Evolutionary conservation across 2,113 vertebrate species (phyloP), one percentile per base, ranked within the genome.

Genomic region (Pangasianodon gigas): DNA sequence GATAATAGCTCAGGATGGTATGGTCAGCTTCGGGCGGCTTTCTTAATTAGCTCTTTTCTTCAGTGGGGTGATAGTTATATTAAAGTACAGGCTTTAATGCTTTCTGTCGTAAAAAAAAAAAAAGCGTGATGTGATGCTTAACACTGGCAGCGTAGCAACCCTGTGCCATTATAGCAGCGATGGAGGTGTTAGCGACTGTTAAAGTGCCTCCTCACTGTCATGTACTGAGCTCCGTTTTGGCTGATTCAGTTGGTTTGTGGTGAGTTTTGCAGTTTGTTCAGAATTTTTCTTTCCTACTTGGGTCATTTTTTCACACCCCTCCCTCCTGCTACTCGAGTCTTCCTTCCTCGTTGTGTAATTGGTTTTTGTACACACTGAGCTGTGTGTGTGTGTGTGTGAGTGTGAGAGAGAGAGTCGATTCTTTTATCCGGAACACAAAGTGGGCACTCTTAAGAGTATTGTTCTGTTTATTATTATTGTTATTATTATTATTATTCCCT

Each of bases 301-400:
- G 56, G 56, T 29, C 26, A 26, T 41, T 77, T 52, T 67, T 87
- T 90, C 44, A 87, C 89, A 89, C 58, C 69, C 86, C 41, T 48
- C 16, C 51, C 52, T 74, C 37, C 37, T 51, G 37, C 44, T 26
- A 32, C 74, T 46, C 11, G 4, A 54, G 44, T 91, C 88, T 91
- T 91, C 89, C 92, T 92, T 92, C 90, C 90, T 92, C 14, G 82
- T 92, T 91, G 77, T 89, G 87, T 81, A 86, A 88, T 86, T n/a
- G 37, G 3, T 21, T 80, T 56, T 86, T 67, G 37, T 90, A 14
- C 77, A 46, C 24, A 74, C 46, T 74, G 13, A 58, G 44, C 29
- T 88, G 7, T 77, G 41, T 29, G 44, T 24, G 79, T 32, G 79
- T 88, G 80, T n/a, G 46, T 58, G 37, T 58, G 11, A 44, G 60